A percentile compares a stretch with the other conserved stretches of the same genome.
phyloP scores from a whole-genome alignment of 2,797 vertebrate species.

The Chiroxiphia lanceolata region DNA sequence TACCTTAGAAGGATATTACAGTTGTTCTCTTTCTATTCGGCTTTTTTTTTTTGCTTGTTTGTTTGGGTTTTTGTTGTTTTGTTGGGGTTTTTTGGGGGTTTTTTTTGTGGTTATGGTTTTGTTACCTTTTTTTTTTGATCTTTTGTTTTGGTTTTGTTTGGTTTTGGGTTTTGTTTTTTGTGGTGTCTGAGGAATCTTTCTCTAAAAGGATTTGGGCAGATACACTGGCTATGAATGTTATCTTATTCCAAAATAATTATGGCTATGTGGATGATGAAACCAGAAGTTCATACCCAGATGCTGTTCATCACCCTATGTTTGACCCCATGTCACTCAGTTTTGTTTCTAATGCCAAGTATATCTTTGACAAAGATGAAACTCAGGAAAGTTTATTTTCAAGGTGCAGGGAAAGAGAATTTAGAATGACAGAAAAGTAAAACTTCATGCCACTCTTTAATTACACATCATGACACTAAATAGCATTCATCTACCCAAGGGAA shows the following conservation, averaged over 20 bases:
- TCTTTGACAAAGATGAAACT: neutral
- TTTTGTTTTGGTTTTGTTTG: neutral
- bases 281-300: neutral
- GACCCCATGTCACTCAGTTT: neutral
- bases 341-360: neutral
- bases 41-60: neutral
- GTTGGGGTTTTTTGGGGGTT: no score
- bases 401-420: neutral
- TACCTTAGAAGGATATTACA: neutral
- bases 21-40: neutral
- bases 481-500: neutral
- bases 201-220: neutral
- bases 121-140: no score
- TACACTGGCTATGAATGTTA: rapidly evolving
- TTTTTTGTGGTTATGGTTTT: neutral
- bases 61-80: neutral
- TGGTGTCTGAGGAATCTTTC: neutral
- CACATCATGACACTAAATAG: neutral
- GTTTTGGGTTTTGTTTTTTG: no score
- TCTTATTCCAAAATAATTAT: neutral
- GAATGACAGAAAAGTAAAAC: neutral
- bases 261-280: neutral
- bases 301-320: neutral
- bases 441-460: neutral
- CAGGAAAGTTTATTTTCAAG: neutral